phyloP scores from a whole-genome alignment of 2,113 vertebrate genomes.

The Pedionomus torquatus region DNA sequence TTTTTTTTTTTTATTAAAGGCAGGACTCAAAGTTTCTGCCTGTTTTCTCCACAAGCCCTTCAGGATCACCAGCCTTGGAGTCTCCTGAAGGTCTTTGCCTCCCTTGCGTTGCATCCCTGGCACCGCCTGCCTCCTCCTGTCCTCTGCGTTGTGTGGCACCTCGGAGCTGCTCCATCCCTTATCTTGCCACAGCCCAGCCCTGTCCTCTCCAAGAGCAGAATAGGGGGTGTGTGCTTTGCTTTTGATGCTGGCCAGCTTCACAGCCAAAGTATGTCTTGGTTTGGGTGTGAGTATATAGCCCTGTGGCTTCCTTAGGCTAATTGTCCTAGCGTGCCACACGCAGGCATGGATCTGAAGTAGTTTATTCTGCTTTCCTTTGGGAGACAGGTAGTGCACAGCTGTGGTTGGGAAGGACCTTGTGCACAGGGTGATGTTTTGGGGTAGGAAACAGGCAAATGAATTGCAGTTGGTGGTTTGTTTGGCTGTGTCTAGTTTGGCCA shows the following conservation, averaged over 20 bases:
- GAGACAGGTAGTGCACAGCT: background rate
- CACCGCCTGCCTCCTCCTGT: background rate
- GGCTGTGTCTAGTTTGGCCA: background rate
- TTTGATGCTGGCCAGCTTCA: background rate
- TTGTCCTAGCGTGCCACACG: background rate
- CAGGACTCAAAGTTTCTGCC: background rate
- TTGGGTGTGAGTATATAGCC: background rate
- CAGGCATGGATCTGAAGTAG: background rate
- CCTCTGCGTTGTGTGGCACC: background rate
- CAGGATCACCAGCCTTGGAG: background rate
- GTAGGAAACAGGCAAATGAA: background rate
- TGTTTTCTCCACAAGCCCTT: background rate
- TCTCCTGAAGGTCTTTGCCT: background rate
- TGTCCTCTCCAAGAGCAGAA: background rate
- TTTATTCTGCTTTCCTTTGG: background rate
- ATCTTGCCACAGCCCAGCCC: background rate
- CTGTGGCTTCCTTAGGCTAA: background rate
- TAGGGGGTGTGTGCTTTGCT: background rate
- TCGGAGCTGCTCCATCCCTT: background rate
- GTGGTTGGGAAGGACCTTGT: background rate
- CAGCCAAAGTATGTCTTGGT: background rate
- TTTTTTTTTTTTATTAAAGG: background rate
- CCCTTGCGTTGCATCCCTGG: fast-evolving
- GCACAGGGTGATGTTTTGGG: background rate
- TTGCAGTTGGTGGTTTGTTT: background rate